Conservation (phyloP, 2,113 vertebrate species). For the Sebastes fasciatus region DNA sequence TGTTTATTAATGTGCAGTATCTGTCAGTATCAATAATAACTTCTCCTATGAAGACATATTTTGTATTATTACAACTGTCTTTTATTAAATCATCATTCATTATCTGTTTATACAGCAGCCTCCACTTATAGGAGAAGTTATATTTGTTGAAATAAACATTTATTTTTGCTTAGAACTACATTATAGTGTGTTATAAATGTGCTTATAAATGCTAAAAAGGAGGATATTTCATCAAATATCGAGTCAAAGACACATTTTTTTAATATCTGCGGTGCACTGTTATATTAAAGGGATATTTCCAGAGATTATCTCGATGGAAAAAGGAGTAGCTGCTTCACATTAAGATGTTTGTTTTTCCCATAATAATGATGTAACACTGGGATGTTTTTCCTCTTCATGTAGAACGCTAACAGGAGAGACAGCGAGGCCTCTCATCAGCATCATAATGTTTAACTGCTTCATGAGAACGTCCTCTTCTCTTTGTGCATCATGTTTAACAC, state of each 20-base stretch:
- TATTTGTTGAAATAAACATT: no score
- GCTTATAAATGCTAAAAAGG: not conserved
- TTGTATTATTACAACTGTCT: not conserved
- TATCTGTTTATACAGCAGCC: not conserved
- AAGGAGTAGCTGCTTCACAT: not conserved
- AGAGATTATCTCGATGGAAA: not conserved
- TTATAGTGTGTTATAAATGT: not conserved
- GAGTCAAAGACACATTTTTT: not conserved
- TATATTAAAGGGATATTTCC: not conserved
- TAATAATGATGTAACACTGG: no score
- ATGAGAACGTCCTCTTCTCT: not conserved
- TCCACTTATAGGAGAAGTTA: not conserved
- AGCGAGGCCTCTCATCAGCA: not conserved
- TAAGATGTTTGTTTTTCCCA: not conserved
- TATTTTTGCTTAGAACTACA: no score
- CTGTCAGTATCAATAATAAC: not conserved
- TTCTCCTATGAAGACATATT: not conserved
- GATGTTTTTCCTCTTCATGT: not conserved
- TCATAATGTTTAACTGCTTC: not conserved
- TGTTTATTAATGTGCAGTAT: not conserved
- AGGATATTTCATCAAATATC: not conserved
- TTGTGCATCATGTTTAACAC: not conserved
- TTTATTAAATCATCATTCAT: not conserved
- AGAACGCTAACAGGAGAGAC: not conserved
- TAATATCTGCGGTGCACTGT: not conserved